Base-by-base conservation (phyloP, 2,888 invertebrate species). In the Galerucella pusilla region DNA sequence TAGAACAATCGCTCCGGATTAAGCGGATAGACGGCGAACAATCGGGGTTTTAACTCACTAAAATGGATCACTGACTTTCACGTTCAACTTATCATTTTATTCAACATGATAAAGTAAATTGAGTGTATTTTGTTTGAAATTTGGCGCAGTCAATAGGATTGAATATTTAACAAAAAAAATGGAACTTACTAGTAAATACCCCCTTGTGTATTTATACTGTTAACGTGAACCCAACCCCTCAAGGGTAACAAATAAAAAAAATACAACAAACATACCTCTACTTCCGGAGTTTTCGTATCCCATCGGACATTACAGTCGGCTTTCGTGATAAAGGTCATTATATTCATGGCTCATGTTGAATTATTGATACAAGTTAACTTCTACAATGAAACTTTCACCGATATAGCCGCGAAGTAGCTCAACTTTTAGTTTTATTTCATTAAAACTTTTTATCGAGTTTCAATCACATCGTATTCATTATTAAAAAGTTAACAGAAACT, bases 261-360 rank as follows among this genome's bases (percentile, higher is more conserved):
- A 16, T 42, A 68, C 12, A 59, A 59, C 35, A 68, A 20, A 57
- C 57, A 60, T n/a, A 60, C 9, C 7, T 68, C 25, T 3, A 45
- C 59, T 68, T 60, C 42, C 54, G 64, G 28, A 35, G 35, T 42
- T 42, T 64, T 28, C 20, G 28, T 63, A 71, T 71, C 71, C 65
- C 59, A n/a, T 66, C 28, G 65, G 71, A 71, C 71, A 25, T 73
- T 68, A 74, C 69, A 74, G 76, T 64, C 74, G 68, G 77, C 76
- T 80, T 66, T 71, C 80, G 78, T 77, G 79, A 81, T 80, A 81
- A 78, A 77, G 82, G 79, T 75, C 78, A 79, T 79, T 80, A 80
- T 80, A 80, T 80, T 80, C 80, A 76, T 78, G 77, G 75, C 69
- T 75, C 71, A 71, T 74, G 67, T 74, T 80, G 78, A 79, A 81